Base-by-base conservation (phyloP, 1,140 invertebrate species). In the Leptinotarsa texana region DNA sequence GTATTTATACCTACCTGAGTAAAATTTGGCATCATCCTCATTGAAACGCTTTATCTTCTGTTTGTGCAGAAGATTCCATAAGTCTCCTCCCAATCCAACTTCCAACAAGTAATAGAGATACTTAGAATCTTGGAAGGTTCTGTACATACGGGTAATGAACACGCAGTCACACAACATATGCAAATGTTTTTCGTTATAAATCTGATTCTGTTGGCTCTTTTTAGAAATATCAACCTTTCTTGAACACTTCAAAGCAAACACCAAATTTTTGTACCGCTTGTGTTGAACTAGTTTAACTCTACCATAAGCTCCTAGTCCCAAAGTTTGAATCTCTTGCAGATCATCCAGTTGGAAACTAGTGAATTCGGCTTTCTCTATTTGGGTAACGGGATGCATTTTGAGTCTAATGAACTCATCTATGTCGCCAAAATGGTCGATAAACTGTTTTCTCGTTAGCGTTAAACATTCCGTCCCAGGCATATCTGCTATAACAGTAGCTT, bases 61-160 rank as follows among this genome's bases (percentile, higher is more conserved):
- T 80, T 92, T 91, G 74, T 92, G 89, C 33, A 99, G 89, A 18
- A 98, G 92, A 13, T 96, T 98, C 97, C 97, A 99, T 13, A 99
- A 91, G 86, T 99, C 98, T 17, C 98, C 98, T 6, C 98, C 98
- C 61, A 99, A 89, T 84, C 97, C 98, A 1, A 94, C 92, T 87
- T 99, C 98, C 92, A 99, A 93, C 51, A 99, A 86, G 88, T 99
- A 98, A 85, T 99, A 99, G 6, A 99, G 91, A 85, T 97, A 98
- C 84, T 98, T 98, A 66, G 89, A 89, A 86, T 99, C 97, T 84
- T 96, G 95, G 85, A 95, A 99, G 2, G 97, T 99, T 75, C 92
- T 93, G 86, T 94, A 98, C 68, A 99, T 88, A 82, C 96, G 97
- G 83, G 75, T 78, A 27, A 85, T 84, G 74, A 84, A 84, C 1